Conservation (phyloP, 2,797 vertebrate species). For the Champsocephalus esox region DNA sequence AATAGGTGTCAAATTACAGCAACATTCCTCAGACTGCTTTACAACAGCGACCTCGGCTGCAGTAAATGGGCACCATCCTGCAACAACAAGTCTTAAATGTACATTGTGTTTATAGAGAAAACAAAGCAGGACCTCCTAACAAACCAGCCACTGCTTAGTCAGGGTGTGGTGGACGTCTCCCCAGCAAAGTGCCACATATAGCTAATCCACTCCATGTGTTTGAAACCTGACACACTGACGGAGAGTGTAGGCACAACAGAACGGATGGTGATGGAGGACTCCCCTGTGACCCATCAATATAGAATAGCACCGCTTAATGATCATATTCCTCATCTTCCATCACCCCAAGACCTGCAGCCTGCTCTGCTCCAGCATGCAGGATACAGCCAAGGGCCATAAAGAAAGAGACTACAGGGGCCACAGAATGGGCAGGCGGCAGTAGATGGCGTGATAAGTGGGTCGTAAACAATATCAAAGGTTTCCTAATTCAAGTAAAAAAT, state of each 20-base stretch:
- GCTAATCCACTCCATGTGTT: conserved; percentile 83
- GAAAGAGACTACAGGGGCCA: conserved; percentile 22
- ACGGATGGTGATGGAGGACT: conserved; percentile 70
- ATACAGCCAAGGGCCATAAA: conserved; percentile 13
- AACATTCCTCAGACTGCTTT: conserved; percentile 75
- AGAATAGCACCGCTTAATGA: conserved; percentile 46
- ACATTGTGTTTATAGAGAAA: conserved; percentile 80
- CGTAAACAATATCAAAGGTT: too few species aligned
- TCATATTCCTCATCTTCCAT: conserved; percentile 51
- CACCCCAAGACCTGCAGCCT: conserved; percentile 29
- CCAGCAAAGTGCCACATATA: conserved; percentile 53
- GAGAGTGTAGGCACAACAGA: conserved; percentile 50
- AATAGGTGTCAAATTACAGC: conserved; percentile 58
- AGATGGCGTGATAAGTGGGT: neutral
- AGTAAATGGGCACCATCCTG: conserved; percentile 69
- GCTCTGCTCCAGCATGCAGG: conserved; percentile 19
- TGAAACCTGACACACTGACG: conserved; percentile 73
- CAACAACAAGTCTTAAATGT: conserved; percentile 78
- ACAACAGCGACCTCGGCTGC: conserved; percentile 54
- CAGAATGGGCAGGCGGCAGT: neutral
- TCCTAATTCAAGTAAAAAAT: too few species aligned
- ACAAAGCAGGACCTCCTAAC: conserved; percentile 71
- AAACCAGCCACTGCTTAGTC: conserved; percentile 40
- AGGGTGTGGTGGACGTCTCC: conserved; percentile 62
- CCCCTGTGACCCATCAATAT: conserved; percentile 70